Conservation (phyloP, 2,888 invertebrate genomes). For the Ennomos fuscantarius region DNA sequence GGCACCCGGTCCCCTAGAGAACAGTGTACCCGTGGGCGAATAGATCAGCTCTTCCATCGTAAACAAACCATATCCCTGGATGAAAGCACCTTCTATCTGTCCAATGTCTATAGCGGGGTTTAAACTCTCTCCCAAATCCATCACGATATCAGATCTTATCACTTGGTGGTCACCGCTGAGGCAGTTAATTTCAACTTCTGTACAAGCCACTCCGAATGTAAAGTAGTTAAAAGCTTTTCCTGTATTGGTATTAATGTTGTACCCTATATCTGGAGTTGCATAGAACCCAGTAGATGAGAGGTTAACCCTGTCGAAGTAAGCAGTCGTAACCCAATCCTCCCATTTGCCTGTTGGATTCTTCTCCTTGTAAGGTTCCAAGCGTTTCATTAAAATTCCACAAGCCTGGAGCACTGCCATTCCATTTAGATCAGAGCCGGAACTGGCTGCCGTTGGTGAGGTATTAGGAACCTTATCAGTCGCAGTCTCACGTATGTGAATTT, state of each 20-base stretch:
- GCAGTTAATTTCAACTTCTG: constrained; percentile 97
- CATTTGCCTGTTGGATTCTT: constrained; percentile 91
- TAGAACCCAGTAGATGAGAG: constrained; percentile 94
- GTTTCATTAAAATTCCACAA: constrained; percentile 89
- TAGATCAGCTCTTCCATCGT: constrained; percentile 95
- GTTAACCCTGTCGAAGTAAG: constrained; percentile 91
- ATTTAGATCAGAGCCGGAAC: constrained; percentile 94
- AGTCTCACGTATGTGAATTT: constrained; percentile 93
- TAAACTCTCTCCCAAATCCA: constrained; percentile 97
- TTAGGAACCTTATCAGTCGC: constrained; percentile 96
- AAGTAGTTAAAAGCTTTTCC: constrained; percentile 93
- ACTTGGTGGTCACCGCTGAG: constrained; percentile 97
- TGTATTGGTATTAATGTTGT: constrained; percentile 88
- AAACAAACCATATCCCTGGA: constrained; percentile 97
- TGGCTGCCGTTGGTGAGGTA: constrained; percentile 95
- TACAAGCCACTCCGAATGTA: constrained; percentile 93
- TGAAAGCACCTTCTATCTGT: constrained; percentile 97
- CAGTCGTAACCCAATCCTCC: constrained; percentile 92
- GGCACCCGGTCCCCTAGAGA: constrained; percentile 95
- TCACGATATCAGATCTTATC: constrained; percentile 95
- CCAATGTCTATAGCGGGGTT: constrained; percentile 99
- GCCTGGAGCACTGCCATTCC: constrained; percentile 96
- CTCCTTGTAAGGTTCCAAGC: constrained; percentile 90
- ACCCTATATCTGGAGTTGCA: constrained; percentile 90
- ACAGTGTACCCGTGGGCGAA: constrained; percentile 92